These are phyloP conservation scores for Chaetodon trifascialis DNA, from an alignment of 2,113 vertebrate genomes.

Conservation along the genomic window DNA sequence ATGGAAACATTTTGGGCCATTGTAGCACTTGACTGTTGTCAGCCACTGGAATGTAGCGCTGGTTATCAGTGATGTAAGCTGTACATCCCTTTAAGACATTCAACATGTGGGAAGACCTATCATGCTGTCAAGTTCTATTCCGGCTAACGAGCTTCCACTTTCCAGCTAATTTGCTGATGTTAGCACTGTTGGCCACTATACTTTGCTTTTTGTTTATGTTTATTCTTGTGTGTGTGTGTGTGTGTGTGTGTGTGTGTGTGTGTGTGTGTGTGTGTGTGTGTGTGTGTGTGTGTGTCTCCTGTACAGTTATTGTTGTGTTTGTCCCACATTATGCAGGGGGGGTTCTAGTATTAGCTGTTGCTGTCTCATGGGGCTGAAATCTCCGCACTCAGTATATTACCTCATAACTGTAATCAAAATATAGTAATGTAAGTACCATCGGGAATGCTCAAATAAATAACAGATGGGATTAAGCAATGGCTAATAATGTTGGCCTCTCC, in stretches of 20 bases:
- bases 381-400: background rate
- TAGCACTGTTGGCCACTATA: background rate
- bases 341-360: background rate
- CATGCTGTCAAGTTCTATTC: background rate
- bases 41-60: too few species aligned
- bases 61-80: too few species aligned
- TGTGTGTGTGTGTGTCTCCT: too few species aligned
- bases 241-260: too few species aligned
- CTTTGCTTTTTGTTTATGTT: background rate
- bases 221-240: background rate
- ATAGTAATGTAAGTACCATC: background rate
- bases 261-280: too few species aligned
- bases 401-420: background rate
- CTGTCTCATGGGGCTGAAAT: background rate
- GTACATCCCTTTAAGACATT: background rate
- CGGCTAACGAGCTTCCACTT: too few species aligned
- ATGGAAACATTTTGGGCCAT: too few species aligned
- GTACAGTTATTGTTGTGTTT: too few species aligned
- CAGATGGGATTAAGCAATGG: background rate
- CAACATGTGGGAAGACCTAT: background rate
- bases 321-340: too few species aligned
- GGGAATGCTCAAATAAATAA: background rate
- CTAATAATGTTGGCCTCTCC: background rate
- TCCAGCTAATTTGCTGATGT: background rate
- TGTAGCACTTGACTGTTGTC: too few species aligned